Conservation (phyloP, 2,888 invertebrate species). For the Choristoneura rosaceana region DNA sequence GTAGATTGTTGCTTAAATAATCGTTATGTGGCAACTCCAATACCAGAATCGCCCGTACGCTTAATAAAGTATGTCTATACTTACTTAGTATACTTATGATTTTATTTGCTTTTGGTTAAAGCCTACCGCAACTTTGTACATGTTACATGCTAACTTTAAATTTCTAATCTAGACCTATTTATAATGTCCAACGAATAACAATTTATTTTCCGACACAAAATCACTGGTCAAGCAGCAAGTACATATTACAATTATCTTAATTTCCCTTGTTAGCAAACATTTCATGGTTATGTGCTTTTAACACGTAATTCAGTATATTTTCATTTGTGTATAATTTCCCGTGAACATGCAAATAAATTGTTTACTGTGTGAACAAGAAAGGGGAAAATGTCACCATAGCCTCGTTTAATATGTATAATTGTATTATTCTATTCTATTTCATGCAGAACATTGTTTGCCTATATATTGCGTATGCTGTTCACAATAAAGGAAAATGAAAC, state of each 20-base stretch:
- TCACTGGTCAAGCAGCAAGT: constrained; percentile 26
- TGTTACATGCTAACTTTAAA: constrained; percentile 1
- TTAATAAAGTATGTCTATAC: neutral
- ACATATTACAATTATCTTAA: constrained; percentile 42
- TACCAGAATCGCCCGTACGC: neutral
- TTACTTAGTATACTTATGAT: neutral
- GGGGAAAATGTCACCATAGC: constrained; percentile 15
- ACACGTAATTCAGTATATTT: constrained; percentile 53
- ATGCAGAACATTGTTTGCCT: constrained; percentile 6
- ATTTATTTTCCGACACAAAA: constrained; percentile 34
- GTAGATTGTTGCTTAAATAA: neutral
- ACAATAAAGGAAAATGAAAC: constrained; percentile 1
- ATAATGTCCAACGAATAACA: constrained; percentile 22
- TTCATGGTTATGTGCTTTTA: constrained; percentile 48
- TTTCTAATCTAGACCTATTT: constrained; percentile 24
- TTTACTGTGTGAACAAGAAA: constrained; percentile 46
- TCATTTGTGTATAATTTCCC: constrained; percentile 63
- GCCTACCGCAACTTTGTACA: neutral
- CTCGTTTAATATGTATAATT: constrained; percentile 21
- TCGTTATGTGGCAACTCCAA: neutral
- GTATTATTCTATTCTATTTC: constrained; percentile 21
- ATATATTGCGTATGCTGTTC: neutral
- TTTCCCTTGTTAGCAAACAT: constrained; percentile 45
- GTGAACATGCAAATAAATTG: constrained; percentile 64
- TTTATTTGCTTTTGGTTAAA: neutral